A percentile compares a stretch with the other conserved stretches of the same genome.
Conservation (phyloP, 2,888 invertebrate genomes). For the Malacosoma neustria region DNA sequence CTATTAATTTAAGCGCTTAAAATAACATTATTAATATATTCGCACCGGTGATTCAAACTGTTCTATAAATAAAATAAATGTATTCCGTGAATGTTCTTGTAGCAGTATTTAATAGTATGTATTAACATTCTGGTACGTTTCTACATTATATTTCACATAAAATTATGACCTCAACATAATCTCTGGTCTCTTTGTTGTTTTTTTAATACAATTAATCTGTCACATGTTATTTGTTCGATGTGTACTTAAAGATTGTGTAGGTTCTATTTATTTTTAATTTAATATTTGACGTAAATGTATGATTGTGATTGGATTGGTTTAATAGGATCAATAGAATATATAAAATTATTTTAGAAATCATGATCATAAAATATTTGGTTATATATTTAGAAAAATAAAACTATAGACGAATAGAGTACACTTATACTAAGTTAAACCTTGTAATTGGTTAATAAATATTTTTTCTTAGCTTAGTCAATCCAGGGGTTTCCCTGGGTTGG, state of each 20-base stretch:
- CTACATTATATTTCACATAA: neutral
- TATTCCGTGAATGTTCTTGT: neutral
- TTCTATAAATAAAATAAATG: neutral
- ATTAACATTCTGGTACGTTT: neutral
- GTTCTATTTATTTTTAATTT: neutral
- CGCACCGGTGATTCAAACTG: neutral
- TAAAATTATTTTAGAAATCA: too few relatives aligned
- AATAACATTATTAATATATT: neutral
- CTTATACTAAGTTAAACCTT: too few relatives aligned
- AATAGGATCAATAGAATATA: too few relatives aligned
- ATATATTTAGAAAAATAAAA: too few relatives aligned
- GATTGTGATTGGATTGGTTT: too few relatives aligned
- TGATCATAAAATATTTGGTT: too few relatives aligned
- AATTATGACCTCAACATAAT: neutral
- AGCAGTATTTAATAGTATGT: neutral
- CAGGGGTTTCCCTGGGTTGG: too few relatives aligned
- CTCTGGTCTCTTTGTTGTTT: neutral
- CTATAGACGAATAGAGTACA: too few relatives aligned
- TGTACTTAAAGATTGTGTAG: neutral
- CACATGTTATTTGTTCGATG: neutral
- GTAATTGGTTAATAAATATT: too few relatives aligned
- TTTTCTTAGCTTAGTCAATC: too few relatives aligned
- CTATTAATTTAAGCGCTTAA: too few relatives aligned
- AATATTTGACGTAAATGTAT: too few relatives aligned
- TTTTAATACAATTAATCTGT: neutral